Base-by-base conservation (phyloP, 2,113 vertebrate species). In the Macaca nemestrina region DNA sequence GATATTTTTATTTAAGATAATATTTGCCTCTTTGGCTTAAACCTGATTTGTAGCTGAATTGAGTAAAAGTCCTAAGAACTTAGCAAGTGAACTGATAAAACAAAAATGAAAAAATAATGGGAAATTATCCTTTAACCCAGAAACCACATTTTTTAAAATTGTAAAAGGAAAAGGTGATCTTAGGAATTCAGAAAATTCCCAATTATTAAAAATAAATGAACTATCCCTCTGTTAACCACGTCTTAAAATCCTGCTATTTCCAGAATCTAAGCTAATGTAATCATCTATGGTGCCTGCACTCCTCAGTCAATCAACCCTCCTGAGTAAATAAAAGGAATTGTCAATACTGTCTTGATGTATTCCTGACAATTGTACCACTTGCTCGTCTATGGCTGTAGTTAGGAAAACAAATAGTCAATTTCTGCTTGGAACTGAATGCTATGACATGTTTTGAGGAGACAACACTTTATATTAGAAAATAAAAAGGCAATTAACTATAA, bases 201-300 rank as follows among this genome's bases (percentile, higher is more conserved):
- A 67, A 48, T 55, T 92, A 13, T 61, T 89, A 87, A 97, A 85
- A 94, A 70, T 55, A 86, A 78, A 79, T 18, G 79, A 50, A 45
- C 30, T 72, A 1, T 48, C 16, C 12, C 16, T 25, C 3, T 2
- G 40, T 91, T 55, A 59, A 48, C 6, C 9, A 38, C 8, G 20
- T 81, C 32, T 57, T 45, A 86, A 59, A 67, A 85, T 72, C n/a
- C n/a, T 85, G 23, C 11, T 43, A 57, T 30, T 25, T 40, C 30
- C 25, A 59, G 5, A 78, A 45, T 68, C 17, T 61, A 80, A 35
- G 7, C n/a, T 73, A 27, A 38, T 20, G 12, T 35, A 25, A 23
- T 2, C 20, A 43, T 20, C 10, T 67, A 14, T 2, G 3, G 23
- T 10, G 17, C 5, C 17, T n/a, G 2, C 2, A 35, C 2, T 18